A percentile compares a stretch with the other conserved stretches of the same genome.
These are phyloP conservation scores for Melanerpes formicivorus DNA, from an alignment of 2,113 vertebrate species.

Conservation along the genomic window DNA sequence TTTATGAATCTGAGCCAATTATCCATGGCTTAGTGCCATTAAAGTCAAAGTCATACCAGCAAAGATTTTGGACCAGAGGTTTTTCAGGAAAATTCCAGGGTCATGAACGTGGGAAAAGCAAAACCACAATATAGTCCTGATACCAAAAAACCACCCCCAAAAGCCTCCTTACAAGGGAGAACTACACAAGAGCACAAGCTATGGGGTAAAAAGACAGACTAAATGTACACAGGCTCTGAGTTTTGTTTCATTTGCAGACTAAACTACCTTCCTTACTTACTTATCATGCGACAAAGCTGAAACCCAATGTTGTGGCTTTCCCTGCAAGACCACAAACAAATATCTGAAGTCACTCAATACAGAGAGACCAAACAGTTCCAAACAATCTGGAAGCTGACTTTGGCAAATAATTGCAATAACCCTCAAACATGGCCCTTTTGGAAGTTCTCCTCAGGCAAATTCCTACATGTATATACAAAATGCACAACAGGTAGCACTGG, in stretches of 20 bases:
- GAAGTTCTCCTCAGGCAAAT: background rate
- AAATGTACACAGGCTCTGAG: background rate
- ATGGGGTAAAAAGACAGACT: background rate
- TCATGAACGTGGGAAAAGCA: background rate
- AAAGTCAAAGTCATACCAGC: conserved; percentile 38
- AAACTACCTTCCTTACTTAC: background rate
- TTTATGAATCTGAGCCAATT: conserved; percentile 50
- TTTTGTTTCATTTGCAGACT: background rate
- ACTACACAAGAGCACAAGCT: background rate
- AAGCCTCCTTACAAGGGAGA: background rate
- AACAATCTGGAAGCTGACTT: background rate
- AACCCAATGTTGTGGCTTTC: background rate
- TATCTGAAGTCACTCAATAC: background rate
- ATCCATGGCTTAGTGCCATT: conserved; percentile 40
- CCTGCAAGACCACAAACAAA: background rate
- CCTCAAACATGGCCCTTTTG: background rate
- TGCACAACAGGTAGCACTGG: accelerated
- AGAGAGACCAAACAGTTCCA: background rate
- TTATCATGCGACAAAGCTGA: background rate
- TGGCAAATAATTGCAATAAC: background rate
- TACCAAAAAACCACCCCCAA: background rate
- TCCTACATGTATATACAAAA: background rate
- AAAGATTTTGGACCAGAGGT: background rate
- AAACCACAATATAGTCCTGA: background rate
- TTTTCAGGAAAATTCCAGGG: background rate